phyloP scores from a whole-genome alignment of 2,113 vertebrate genomes.

The Scatophagus argus region DNA sequence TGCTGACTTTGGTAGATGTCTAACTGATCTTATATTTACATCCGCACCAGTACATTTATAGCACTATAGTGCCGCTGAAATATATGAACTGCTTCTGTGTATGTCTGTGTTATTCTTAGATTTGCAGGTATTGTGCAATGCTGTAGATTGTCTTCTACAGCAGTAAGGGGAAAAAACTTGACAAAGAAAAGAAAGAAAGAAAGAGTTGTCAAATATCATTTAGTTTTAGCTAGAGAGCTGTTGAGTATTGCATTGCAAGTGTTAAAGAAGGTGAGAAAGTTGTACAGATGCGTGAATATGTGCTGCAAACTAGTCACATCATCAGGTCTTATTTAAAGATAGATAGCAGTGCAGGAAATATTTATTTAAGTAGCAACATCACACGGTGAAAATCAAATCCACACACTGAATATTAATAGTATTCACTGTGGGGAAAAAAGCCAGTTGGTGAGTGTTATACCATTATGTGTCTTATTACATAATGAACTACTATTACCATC shows the following conservation, averaged over 20 bases:
- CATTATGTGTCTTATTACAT: not conserved
- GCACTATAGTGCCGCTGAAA: not conserved
- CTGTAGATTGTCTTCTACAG: conserved; percentile 17
- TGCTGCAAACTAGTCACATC: conserved; percentile 3
- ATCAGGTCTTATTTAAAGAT: conserved; percentile 24
- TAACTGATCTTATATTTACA: conserved; percentile 1
- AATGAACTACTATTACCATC: not conserved
- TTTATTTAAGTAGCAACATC: conserved; percentile 2
- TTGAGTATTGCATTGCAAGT: too few species aligned
- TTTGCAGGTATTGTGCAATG: conserved; percentile 21
- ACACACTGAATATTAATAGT: not conserved
- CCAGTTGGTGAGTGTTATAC: not conserved
- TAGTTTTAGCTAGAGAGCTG: conserved; percentile 16
- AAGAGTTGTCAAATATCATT: conserved; percentile 25
- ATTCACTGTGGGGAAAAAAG: not conserved
- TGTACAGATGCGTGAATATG: conserved; percentile 30
- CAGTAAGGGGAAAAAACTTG: not conserved
- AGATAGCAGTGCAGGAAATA: not conserved
- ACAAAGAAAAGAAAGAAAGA: conserved; percentile 24
- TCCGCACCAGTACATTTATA: not conserved
- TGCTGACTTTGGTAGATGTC: not conserved
- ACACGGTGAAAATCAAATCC: conserved; percentile 1
- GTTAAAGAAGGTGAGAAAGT: conserved; percentile 26
- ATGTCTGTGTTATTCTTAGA: conserved; percentile 15
- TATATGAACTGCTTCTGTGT: not conserved